Percentiles rank a stretch among this genome's conserved stretches.
These are phyloP conservation scores for Gortyna flavago DNA, from an alignment of 2,888 invertebrate species.

Conservation along the genomic window DNA sequence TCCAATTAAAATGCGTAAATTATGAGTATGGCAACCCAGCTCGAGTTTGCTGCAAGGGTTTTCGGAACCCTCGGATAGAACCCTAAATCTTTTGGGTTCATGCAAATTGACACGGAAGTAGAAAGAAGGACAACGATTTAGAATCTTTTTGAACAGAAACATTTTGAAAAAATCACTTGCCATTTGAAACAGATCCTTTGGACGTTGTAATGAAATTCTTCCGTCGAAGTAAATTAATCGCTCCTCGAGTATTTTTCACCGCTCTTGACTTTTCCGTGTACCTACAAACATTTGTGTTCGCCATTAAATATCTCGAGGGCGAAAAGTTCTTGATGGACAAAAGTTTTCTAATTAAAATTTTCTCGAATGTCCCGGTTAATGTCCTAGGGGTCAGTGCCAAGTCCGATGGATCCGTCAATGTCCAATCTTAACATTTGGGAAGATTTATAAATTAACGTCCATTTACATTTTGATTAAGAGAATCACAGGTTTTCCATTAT, in stretches of 20 bases:
- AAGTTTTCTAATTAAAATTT: constrained; percentile 46
- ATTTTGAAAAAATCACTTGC: constrained; percentile 41
- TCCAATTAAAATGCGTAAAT: constrained; percentile 56
- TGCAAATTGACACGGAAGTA: constrained; percentile 20
- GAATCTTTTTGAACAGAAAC: constrained; percentile 22
- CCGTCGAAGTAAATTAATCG: constrained; percentile 69
- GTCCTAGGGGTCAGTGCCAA: background rate
- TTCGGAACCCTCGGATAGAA: background rate
- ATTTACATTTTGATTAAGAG: background rate
- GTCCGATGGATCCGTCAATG: background rate
- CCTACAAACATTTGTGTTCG: constrained; percentile 44
- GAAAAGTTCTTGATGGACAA: constrained; percentile 43
- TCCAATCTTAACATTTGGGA: background rate
- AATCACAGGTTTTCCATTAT: background rate
- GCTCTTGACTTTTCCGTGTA: constrained; percentile 33
- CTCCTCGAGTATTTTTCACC: constrained; percentile 53
- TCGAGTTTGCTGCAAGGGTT: constrained; percentile 13
- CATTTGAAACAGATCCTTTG: constrained; percentile 62
- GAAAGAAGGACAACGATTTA: constrained; percentile 30
- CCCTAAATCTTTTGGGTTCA: constrained; percentile 18
- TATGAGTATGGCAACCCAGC: constrained; percentile 21
- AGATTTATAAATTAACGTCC: background rate
- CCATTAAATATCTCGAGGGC: constrained; percentile 39
- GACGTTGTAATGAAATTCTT: constrained; percentile 71
- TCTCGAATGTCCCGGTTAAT: constrained; percentile 19